A percentile compares a stretch with the other conserved stretches of the same genome.
phyloP scores from a whole-genome alignment of 2,113 vertebrate species.

The Himantopus leucocephalus region DNA sequence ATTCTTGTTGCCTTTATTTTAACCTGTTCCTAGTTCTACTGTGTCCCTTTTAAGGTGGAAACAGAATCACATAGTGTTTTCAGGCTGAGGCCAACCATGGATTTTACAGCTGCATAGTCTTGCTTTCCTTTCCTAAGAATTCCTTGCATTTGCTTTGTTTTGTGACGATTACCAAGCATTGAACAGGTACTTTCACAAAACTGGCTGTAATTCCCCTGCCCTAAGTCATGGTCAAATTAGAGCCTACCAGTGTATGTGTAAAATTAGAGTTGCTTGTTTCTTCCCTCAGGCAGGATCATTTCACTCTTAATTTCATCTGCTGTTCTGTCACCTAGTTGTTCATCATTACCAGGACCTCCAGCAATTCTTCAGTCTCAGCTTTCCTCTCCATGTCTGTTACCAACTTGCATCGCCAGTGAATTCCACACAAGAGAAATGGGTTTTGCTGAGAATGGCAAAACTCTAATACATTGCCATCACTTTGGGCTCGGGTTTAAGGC shows the following conservation, averaged over 20 bases:
- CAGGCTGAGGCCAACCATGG: neutral
- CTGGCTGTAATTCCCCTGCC: neutral
- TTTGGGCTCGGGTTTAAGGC: neutral
- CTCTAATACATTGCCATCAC: neutral
- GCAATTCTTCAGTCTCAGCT: neutral
- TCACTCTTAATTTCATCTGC: neutral
- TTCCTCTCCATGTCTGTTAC: neutral
- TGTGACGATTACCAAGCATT: neutral
- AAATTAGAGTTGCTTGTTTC: neutral
- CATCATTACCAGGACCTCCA: neutral
- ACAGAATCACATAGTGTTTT: neutral
- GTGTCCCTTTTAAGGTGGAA: neutral
- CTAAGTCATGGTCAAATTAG: neutral
- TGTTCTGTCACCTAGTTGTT: neutral
- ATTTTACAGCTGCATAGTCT: neutral
- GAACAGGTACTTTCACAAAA: neutral
- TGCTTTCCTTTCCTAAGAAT: neutral
- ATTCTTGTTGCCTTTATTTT: neutral
- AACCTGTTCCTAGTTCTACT: neutral
- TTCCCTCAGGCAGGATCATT: neutral
- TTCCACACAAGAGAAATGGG: neutral
- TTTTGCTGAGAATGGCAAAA: neutral
- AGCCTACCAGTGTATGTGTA: neutral
- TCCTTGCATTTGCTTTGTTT: neutral
- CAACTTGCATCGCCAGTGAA: neutral